Percentiles rank a stretch among this genome's conserved stretches.
Conservation (phyloP, 2,113 vertebrate species). For the Chaenogobius annularis region DNA sequence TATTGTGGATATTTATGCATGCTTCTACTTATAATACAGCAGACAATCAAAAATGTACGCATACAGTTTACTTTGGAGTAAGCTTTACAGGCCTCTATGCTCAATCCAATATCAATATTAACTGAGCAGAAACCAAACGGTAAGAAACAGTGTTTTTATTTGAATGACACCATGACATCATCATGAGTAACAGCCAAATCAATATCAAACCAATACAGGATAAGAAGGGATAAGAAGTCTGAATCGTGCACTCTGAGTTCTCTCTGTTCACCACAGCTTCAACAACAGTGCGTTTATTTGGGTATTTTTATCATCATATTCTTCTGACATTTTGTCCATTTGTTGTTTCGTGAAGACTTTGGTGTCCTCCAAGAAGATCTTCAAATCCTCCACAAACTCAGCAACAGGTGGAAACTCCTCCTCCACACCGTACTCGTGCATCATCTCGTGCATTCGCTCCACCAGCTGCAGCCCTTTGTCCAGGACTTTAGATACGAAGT, state of each 20-base stretch:
- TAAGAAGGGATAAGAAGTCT: not conserved
- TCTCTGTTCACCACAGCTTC: not conserved
- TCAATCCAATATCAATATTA: too few species aligned
- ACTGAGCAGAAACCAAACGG: too few species aligned
- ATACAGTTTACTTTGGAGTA: too few species aligned
- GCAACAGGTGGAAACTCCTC: not conserved
- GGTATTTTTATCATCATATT: not conserved
- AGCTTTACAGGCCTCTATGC: too few species aligned
- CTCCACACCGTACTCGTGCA: not conserved
- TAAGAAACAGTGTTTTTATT: too few species aligned
- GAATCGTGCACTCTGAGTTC: not conserved
- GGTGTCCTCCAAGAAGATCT: not conserved
- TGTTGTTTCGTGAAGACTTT: not conserved
- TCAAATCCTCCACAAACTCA: not conserved
- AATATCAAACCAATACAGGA: not conserved
- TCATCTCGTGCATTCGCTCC: not conserved
- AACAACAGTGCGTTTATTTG: not conserved
- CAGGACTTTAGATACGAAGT: not conserved
- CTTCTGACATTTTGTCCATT: not conserved
- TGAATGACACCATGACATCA: not conserved
- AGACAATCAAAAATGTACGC: too few species aligned
- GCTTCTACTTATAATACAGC: too few species aligned
- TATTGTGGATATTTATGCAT: too few species aligned
- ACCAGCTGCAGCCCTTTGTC: not conserved
- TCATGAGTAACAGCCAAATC: not conserved